phyloP scores from a whole-genome alignment of 2,113 vertebrate genomes.

The Cromileptes altivelis region DNA sequence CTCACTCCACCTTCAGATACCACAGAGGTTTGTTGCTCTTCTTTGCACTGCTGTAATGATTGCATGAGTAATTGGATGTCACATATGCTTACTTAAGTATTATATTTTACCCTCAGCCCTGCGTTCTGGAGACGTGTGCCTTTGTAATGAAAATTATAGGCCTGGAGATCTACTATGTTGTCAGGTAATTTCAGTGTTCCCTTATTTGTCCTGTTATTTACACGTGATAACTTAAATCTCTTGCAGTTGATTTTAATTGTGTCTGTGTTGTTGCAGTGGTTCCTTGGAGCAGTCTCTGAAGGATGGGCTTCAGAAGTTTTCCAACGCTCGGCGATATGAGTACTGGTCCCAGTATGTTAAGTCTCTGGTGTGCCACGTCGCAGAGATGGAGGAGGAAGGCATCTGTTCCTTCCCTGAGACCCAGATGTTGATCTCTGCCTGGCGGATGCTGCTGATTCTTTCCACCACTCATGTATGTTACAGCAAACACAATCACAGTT shows the following conservation, averaged over 20 bases:
- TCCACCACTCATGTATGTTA: slow-evolving; percentile 91
- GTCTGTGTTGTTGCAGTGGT: slow-evolving; percentile 81
- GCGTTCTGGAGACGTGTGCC: slow-evolving; percentile 95
- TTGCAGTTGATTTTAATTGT: not conserved
- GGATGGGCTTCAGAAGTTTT: slow-evolving; percentile 91
- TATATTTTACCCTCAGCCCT: slow-evolving; percentile 85
- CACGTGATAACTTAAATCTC: not conserved
- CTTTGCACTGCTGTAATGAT: not conserved
- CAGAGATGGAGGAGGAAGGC: slow-evolving; percentile 89
- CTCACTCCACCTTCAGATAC: slow-evolving; percentile 91
- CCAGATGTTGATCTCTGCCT: slow-evolving; percentile 95
- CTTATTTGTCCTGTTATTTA: not conserved
- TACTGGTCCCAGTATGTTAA: slow-evolving; percentile 98
- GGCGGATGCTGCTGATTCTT: slow-evolving; percentile 95
- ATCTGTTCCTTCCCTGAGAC: slow-evolving; percentile 88
- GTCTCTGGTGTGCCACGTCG: slow-evolving; percentile 88
- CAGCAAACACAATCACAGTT: not conserved
- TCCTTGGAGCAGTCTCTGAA: slow-evolving; percentile 94
- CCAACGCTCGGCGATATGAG: slow-evolving; percentile 90
- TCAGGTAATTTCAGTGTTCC: slow-evolving; percentile 86
- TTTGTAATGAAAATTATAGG: slow-evolving; percentile 98
- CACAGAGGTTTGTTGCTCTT: slow-evolving; percentile 88
- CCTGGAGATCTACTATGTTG: slow-evolving; percentile 97
- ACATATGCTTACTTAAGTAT: not conserved
- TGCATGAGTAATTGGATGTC: not conserved